These are phyloP conservation scores for Agelas oroides DNA, from an alignment of 37 sponge, comb jelly and placozoan genomes.

Conservation along the genomic window DNA sequence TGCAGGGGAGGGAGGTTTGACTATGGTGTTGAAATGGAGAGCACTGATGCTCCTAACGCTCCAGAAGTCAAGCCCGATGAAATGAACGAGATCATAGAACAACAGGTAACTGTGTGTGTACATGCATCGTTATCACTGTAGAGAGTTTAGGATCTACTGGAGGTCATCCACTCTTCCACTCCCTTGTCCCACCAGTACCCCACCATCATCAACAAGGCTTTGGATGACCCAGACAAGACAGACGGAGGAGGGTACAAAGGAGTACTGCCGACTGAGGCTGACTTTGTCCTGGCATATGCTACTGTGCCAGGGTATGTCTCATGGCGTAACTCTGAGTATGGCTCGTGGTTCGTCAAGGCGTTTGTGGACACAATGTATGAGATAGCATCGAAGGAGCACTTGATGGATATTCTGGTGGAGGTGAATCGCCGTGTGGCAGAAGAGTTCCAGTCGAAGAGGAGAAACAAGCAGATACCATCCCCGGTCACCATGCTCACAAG, in stretches of 20 bases:
- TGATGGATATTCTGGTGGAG: conserved; percentile 72
- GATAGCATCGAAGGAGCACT: conserved; percentile 47
- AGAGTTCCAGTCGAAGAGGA: conserved; percentile 72
- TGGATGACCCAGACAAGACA: conserved; percentile 41
- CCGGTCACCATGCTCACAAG: conserved; percentile 75
- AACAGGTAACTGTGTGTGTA: background rate
- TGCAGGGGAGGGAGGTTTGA: conserved; percentile 83
- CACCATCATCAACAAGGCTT: background rate
- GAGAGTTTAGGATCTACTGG: background rate
- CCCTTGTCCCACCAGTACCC: no score
- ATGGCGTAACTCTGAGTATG: conserved; percentile 90
- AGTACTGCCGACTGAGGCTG: conserved; percentile 84
- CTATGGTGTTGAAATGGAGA: conserved; percentile 67
- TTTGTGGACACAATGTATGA: conserved; percentile 68
- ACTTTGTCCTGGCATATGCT: conserved; percentile 82
- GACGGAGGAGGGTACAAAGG: conserved; percentile 44
- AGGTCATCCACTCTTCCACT: no score
- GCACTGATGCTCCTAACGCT: conserved; percentile 43
- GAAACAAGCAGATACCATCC: conserved; percentile 82
- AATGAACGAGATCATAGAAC: conserved; percentile 25
- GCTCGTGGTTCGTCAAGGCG: conserved; percentile 91
- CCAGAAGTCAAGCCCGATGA: background rate
- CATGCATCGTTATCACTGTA: no score
- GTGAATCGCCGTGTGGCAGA: conserved; percentile 83
- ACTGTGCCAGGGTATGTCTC: conserved; percentile 92